phyloP scores from a whole-genome alignment of 2,888 invertebrate genomes.

The Polylopha cassiicola region DNA sequence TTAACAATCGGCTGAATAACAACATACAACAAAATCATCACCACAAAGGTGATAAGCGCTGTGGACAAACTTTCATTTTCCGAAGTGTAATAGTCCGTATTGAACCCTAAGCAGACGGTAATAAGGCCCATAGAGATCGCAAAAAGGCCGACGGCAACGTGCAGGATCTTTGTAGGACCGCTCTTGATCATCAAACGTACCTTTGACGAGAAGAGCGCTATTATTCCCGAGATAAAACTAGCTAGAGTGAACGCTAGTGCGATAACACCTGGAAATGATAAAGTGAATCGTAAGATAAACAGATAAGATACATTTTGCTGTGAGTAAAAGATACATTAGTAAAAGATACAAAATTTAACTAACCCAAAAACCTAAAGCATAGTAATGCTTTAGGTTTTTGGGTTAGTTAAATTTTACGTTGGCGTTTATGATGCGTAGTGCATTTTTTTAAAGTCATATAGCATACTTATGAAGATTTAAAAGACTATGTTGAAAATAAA shows the following conservation, averaged over 20 bases:
- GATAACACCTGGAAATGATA: slow-evolving; percentile 60
- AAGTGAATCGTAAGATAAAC: slow-evolving; percentile 1
- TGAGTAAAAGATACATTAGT: too few relatives aligned
- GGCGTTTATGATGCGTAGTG: too few relatives aligned
- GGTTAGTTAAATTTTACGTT: too few relatives aligned
- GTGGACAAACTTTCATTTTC: slow-evolving; percentile 47
- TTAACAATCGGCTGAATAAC: slow-evolving; percentile 59
- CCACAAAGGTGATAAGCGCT: slow-evolving; percentile 54
- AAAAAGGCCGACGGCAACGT: slow-evolving; percentile 70
- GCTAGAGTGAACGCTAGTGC: slow-evolving; percentile 66
- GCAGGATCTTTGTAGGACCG: slow-evolving; percentile 67
- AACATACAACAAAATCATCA: slow-evolving; percentile 49
- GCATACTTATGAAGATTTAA: too few relatives aligned
- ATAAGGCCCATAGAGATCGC: slow-evolving; percentile 73
- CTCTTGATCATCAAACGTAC: slow-evolving; percentile 66
- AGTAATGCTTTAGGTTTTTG: too few relatives aligned
- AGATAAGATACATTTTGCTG: too few relatives aligned
- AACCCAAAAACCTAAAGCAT: too few relatives aligned
- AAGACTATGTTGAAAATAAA: too few relatives aligned
- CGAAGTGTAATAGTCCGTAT: slow-evolving; percentile 54
- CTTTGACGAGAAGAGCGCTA: slow-evolving; percentile 71
- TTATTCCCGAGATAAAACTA: slow-evolving; percentile 65
- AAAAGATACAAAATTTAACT: too few relatives aligned
- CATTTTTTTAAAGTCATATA: too few relatives aligned
- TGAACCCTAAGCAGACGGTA: slow-evolving; percentile 60